Conservation (phyloP, 2,113 vertebrate species). For the Elachura formosa region DNA sequence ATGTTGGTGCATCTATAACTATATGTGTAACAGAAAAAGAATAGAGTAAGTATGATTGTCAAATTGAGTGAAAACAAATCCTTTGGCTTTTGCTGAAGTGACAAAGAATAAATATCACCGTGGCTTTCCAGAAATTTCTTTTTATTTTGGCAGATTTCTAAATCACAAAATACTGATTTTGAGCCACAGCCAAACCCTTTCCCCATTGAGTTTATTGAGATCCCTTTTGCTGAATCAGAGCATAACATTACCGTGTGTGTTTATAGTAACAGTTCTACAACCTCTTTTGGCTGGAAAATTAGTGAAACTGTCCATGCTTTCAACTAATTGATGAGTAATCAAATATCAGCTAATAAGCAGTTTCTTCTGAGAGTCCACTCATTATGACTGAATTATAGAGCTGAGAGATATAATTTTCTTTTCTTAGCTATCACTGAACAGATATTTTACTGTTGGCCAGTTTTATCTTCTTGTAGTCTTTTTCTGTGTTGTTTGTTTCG, state of each 20-base stretch:
- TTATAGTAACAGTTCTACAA: not conserved
- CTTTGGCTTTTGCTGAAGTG: not conserved
- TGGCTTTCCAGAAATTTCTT: not conserved
- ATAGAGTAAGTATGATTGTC: not conserved
- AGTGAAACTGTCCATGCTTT: not conserved
- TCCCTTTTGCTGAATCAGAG: not conserved
- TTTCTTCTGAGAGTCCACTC: not conserved
- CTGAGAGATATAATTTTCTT: not conserved
- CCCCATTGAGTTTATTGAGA: not conserved
- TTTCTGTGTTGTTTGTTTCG: not conserved
- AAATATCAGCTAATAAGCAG: not conserved
- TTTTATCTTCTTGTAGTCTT: not conserved
- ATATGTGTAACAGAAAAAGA: not conserved
- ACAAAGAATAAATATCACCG: not conserved
- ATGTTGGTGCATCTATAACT: not conserved
- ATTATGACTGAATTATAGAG: not conserved
- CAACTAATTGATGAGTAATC: conserved; percentile 7
- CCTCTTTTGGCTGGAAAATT: not conserved
- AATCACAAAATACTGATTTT: not conserved
- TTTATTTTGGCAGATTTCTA: not conserved
- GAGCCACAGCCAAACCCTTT: not conserved
- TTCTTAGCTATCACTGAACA: not conserved
- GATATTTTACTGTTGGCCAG: not conserved
- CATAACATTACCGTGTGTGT: not conserved
- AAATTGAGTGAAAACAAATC: not conserved